Conservation (phyloP, 2,113 vertebrate genomes). For the Pelusios castaneus region DNA sequence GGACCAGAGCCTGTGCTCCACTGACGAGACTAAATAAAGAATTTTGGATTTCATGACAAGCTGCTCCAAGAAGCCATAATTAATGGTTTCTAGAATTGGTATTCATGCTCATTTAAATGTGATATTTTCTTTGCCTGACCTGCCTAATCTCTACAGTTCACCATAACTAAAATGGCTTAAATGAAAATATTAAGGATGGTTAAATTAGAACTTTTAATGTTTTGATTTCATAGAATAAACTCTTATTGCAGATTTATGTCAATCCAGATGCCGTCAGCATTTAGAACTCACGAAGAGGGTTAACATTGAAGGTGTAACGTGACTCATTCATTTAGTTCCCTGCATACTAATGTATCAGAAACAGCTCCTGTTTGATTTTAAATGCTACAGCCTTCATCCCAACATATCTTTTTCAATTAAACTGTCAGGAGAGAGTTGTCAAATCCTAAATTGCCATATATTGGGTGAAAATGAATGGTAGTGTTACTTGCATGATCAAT, state of each 20-base stretch:
- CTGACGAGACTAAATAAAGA: background rate
- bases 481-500: background rate
- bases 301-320: background rate
- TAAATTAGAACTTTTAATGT: background rate
- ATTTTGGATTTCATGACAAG: background rate
- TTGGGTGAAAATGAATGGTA: background rate
- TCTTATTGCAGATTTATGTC: background rate
- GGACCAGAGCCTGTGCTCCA: background rate
- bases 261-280: background rate
- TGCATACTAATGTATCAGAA: background rate
- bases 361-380: background rate
- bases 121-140: conserved; percentile 29
- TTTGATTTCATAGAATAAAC: conserved; percentile 17
- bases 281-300: background rate
- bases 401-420: background rate
- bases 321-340: background rate
- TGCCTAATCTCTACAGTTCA: background rate
- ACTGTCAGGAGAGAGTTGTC: conserved; percentile 23
- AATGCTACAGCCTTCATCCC: background rate
- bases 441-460: background rate
- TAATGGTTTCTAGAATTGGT: background rate
- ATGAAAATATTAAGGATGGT: conserved; percentile 20
- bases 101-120: background rate
- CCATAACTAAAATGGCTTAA: conserved; percentile 5
- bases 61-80: background rate